Conservation (phyloP, 2,797 vertebrate genomes). For the Myotis myotis region DNA sequence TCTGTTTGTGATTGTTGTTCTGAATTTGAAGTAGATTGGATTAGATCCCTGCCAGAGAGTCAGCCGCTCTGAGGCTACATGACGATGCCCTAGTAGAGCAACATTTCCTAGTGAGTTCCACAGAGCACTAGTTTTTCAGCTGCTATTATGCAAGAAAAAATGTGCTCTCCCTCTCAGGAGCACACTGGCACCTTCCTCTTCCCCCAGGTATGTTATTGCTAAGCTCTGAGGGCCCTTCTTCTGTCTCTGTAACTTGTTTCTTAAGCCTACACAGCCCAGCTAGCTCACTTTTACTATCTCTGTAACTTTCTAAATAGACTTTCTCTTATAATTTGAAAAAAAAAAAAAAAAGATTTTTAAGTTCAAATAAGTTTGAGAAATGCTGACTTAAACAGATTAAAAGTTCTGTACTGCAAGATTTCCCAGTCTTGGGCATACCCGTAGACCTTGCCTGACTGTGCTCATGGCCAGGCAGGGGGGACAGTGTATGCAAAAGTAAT, state of each 20-base stretch:
- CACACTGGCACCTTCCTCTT: background rate
- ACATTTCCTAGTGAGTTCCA: background rate
- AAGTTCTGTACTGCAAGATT: background rate
- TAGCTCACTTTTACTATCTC: background rate
- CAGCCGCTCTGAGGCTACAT: background rate
- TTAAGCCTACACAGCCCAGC: background rate
- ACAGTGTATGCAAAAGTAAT: conserved; percentile 76
- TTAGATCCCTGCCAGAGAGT: background rate
- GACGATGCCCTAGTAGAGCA: background rate
- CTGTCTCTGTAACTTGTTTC: background rate
- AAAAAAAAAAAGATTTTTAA: background rate
- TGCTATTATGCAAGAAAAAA: background rate
- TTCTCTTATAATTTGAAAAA: background rate
- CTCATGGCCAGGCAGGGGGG: conserved; percentile 63
- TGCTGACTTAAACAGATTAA: background rate
- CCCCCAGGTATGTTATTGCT: background rate
- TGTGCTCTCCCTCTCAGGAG: background rate
- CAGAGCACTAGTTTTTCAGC: conserved; percentile 11
- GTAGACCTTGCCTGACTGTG: conserved; percentile 79
- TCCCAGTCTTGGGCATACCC: conserved; percentile 53
- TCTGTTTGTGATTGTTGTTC: conserved; percentile 32
- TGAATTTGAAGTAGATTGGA: conserved; percentile 16
- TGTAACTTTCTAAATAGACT: background rate
- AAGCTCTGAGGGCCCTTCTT: background rate
- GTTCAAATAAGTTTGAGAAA: conserved; percentile 44